phyloP scores from a whole-genome alignment of 2,888 invertebrate genomes.

The Drosophila mayaguana region DNA sequence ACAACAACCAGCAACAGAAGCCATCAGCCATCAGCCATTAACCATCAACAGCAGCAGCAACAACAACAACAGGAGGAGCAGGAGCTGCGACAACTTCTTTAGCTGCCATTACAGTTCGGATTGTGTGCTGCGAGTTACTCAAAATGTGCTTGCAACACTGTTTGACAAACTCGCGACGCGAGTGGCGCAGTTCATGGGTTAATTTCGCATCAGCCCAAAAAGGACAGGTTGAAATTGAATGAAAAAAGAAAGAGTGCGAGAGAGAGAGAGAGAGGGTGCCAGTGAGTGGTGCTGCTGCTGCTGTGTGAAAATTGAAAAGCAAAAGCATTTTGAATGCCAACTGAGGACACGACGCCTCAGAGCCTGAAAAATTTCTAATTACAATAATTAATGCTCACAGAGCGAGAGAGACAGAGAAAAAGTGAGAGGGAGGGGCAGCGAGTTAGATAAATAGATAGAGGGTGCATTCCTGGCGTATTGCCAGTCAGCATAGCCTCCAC shows the following conservation, averaged over 20 bases:
- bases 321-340: constrained; percentile 48
- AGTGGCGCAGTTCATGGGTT: constrained; percentile 63
- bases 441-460: constrained; percentile 1
- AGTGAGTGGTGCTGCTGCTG: constrained; percentile 11
- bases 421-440: neutral
- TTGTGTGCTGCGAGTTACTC: constrained; percentile 54
- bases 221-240: constrained; percentile 18
- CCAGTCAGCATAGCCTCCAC: constrained; percentile 35
- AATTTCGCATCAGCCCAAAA: constrained; percentile 62
- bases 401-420: neutral
- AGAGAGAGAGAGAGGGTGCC: neutral
- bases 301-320: constrained; percentile 42
- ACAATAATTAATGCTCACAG: constrained; percentile 73
- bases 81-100: constrained; percentile 39
- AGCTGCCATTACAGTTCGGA: constrained; percentile 32
- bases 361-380: constrained; percentile 66
- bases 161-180: constrained; percentile 30
- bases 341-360: constrained; percentile 20
- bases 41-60: constrained; percentile 28
- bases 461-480: constrained; percentile 33
- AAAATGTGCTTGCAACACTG: constrained; percentile 67
- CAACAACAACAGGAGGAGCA: constrained; percentile 20
- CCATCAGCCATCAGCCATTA: neutral
- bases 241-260: neutral
- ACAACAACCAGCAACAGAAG: neutral